Conservation (phyloP, 2,113 vertebrate genomes). For the Brachyistius frenatus region DNA sequence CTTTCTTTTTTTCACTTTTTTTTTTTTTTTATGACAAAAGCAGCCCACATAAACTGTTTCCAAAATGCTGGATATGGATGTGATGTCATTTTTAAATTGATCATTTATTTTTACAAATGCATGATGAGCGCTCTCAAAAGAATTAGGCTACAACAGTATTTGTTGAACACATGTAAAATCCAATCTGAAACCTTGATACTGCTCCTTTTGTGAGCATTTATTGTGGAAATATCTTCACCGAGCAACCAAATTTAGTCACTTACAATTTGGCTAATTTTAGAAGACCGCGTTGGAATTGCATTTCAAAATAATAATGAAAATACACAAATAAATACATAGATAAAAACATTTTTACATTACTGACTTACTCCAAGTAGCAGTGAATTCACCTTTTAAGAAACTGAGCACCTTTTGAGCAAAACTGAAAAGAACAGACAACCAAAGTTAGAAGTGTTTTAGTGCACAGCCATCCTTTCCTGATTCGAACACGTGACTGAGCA, state of each 20-base stretch:
- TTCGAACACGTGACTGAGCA: neutral
- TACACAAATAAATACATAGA: conserved; percentile 18
- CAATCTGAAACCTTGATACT: neutral
- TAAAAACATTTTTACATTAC: neutral
- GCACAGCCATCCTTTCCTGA: neutral
- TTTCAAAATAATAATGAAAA: conserved; percentile 31
- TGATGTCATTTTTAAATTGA: neutral
- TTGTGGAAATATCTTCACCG: conserved; percentile 45
- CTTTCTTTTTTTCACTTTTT: too few relatives aligned
- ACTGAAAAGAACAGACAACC: neutral
- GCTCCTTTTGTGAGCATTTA: conserved; percentile 11
- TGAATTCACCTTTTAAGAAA: conserved; percentile 62
- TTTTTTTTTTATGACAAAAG: neutral
- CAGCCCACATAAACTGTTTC: neutral
- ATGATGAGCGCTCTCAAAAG: neutral
- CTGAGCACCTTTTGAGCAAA: conserved; percentile 72
- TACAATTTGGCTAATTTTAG: conserved; percentile 8
- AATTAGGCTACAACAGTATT: too few relatives aligned
- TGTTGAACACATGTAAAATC: neutral
- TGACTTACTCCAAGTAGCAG: conserved; percentile 11
- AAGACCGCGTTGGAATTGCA: conserved; percentile 43
- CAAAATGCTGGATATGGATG: neutral
- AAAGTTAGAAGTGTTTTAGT: neutral
- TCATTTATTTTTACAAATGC: neutral
- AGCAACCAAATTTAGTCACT: conserved; percentile 2